Conservation (phyloP, 2,797 vertebrate species). For the Anisognathus igniventris region DNA sequence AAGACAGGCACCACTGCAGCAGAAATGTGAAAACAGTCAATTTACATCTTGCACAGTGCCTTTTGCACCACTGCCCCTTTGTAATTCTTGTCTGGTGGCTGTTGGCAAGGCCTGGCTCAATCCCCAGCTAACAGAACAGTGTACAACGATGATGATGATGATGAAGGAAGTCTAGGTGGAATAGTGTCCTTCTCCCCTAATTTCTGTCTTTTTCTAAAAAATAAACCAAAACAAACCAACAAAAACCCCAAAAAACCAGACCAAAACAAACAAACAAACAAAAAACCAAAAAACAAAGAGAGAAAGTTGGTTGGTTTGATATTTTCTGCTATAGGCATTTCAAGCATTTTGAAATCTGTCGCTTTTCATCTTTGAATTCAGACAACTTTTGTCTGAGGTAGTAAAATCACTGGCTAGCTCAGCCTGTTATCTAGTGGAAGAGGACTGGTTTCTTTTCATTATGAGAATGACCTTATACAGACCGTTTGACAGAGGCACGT, state of each 20-base stretch:
- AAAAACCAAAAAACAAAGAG: rapidly evolving
- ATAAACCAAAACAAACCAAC: background rate
- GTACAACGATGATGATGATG: background rate
- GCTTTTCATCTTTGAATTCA: slow-evolving; percentile 33
- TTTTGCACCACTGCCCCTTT: background rate
- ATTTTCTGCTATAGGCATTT: background rate
- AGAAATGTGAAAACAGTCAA: background rate
- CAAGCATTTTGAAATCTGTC: slow-evolving; percentile 34
- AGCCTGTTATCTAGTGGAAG: slow-evolving; percentile 23
- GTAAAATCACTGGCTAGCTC: slow-evolving; percentile 34
- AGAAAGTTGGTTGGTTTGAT: background rate
- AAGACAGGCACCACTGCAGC: background rate
- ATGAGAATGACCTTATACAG: background rate
- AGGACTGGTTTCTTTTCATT: slow-evolving; percentile 28
- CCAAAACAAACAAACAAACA: too few relatives aligned
- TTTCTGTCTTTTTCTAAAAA: background rate
- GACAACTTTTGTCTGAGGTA: slow-evolving; percentile 37
- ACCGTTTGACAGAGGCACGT: background rate
- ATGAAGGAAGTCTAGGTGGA: background rate
- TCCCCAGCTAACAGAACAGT: background rate
- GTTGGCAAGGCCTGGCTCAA: background rate
- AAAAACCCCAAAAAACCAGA: background rate
- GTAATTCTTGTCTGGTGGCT: background rate
- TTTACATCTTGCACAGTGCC: rapidly evolving
- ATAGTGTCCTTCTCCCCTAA: background rate